Base-by-base conservation (phyloP, 2,888 invertebrate genomes). In the Villa cingulata region DNA sequence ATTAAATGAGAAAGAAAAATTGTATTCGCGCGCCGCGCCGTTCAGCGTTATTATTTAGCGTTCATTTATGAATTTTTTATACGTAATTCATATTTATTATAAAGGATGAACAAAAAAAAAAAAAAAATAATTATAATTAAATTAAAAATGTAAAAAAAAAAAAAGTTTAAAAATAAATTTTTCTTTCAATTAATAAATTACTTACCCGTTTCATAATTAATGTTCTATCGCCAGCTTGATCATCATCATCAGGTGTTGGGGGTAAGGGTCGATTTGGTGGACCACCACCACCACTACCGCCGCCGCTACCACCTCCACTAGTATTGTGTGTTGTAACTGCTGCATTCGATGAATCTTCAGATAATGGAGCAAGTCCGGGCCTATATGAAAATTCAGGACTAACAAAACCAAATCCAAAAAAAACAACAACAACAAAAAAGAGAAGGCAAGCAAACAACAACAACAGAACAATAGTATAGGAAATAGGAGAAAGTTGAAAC, bases 231-330 rank as follows among this genome's bases (percentile, higher is more conserved):
- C 85, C 83, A 53, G 74, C 73, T 60, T 75, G 76, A 70, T 85
- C 85, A 67, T 89, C 88, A 63, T 94, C 92, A 66, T 91, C 92
- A 37, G 94, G 94, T 45, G 94, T 94, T 44, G 94, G 94, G 48
- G 94, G 94, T 61, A 94, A 75, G 45, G 94, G 94, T 57, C 92
- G 78, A 65, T 91, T 92, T 51, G 92, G 92, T 57, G 90, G 86
- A 47, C 83, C 82, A 49, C 83, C 81, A 56, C 73, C 70, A 53
- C 67, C 70, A 44, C 63, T 57, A n/a, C n/a, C n/a, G 15, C 52
- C 50, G 56, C 65, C 58, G 52, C 58, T 57, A 57, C 50, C 62
- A 56, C 48, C 61, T 60, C 4, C 66, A 64, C n/a, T 65, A 63
- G 43, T 64, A 65, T 9, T 68, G 63, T 61, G 65, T 60, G 58